Evolutionary conservation across 2,797 vertebrate species (phyloP), one percentile per base, ranked within the genome.

Genomic region (Gymnodraco acuticeps): DNA sequence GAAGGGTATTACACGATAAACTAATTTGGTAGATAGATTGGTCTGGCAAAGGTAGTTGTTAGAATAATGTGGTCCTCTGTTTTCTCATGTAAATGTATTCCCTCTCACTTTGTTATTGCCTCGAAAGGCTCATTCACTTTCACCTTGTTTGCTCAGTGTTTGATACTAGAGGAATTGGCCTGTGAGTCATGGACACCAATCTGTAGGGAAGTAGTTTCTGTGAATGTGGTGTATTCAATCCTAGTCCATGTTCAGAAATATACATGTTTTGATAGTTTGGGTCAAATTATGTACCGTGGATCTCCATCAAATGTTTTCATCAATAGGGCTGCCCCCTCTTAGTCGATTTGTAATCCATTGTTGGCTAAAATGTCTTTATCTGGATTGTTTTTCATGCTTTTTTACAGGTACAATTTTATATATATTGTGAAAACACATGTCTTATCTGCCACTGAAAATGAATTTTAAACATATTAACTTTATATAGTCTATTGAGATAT

Each of bases 11-110:
- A 94, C 93, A 94, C 94, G 93, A 92, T 95, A 95, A 95, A 96
- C 92, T 96, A 96, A 95, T 98, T 97, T 95, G 94, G 88, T 93
- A 96, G 97, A 97, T 95, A 97, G 95, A 96, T 96, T 94, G 95
- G 95, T 96, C 96, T 97, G 94, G 93, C 92, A 92, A 92, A 94
- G 93, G 94, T 93, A 93, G 93, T 93, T 92, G 93, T 92, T 94
- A 92, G 93, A 95, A 94, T 94, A 95, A 94, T 93, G 92, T 68
- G 78, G 70, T 82, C 87, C 88, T 93, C 93, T 94, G 91, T 93
- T 94, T 93, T 88, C 84, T 81, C 89, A 93, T 95, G 92, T 94
- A 94, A 95, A 95, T 95, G 87, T 94, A 92, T 95, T 92, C 90
- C 88, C 85, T 75, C 89, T 91, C 92, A 91, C 91, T 92, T 92